Conservation (phyloP, 2,888 invertebrate genomes). For the Drosophila histrio region DNA sequence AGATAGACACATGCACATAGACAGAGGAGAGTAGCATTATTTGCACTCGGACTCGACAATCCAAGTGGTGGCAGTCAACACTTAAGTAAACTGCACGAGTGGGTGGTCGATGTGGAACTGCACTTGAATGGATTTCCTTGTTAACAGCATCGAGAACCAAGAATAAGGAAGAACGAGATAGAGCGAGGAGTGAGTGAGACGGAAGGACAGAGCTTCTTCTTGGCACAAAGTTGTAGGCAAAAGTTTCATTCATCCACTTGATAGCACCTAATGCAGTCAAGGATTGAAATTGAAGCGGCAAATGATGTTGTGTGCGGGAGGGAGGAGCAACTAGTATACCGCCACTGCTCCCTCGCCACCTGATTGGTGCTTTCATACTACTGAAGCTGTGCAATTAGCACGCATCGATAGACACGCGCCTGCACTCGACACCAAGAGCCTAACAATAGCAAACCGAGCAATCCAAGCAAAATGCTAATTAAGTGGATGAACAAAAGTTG, state of each 20-base stretch:
- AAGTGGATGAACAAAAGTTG: constrained; percentile 59
- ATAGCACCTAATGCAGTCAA: constrained; percentile 65
- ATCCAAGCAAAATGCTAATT: constrained; percentile 73
- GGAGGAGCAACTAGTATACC: neutral
- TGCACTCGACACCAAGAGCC: constrained; percentile 60
- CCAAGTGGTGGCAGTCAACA: constrained; percentile 34
- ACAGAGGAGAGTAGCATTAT: constrained; percentile 6
- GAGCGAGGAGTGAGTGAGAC: neutral
- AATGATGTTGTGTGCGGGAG: constrained; percentile 12
- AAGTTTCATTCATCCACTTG: constrained; percentile 59
- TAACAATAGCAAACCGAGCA: constrained; percentile 54
- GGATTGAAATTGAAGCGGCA: constrained; percentile 41
- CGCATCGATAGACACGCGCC: constrained; percentile 80
- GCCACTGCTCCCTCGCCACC: neutral
- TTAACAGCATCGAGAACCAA: constrained; percentile 46
- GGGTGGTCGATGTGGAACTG: constrained; percentile 29
- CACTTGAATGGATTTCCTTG: constrained; percentile 75
- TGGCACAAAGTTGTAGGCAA: constrained; percentile 50
- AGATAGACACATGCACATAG: neutral
- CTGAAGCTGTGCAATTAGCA: constrained; percentile 74
- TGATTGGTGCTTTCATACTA: constrained; percentile 4
- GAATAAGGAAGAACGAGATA: neutral
- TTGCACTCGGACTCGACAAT: constrained; percentile 31
- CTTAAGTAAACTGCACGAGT: constrained; percentile 47
- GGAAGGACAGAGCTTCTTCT: neutral